Percentiles rank a stretch among this genome's conserved stretches.
phyloP scores from a whole-genome alignment of 1,140 invertebrate genomes.

The Galleria mellonella region DNA sequence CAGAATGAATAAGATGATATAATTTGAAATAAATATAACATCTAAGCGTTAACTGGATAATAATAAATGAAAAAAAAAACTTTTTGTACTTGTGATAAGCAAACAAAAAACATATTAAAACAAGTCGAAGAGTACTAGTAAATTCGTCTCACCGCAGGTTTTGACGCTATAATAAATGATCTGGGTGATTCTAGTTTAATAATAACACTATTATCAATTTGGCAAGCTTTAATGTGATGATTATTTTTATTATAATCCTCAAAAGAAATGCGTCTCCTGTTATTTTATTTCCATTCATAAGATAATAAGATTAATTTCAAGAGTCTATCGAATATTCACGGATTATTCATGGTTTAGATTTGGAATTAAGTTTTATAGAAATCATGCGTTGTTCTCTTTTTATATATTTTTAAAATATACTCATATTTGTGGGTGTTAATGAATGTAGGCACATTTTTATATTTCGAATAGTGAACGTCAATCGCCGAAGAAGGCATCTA shows the following conservation, averaged over 20 bases:
- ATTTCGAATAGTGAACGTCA: neutral
- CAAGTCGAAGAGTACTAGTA: conserved; percentile 5
- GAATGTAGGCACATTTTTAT: neutral
- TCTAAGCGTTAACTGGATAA: no score
- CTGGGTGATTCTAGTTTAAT: conserved; percentile 37
- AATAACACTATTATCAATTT: conserved; percentile 68
- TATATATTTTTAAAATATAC: neutral
- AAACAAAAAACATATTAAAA: neutral
- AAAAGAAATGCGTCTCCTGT: conserved; percentile 10
- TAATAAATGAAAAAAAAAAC: no score
- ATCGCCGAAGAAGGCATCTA: neutral
- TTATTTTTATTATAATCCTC: conserved; percentile 33
- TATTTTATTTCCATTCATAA: conserved; percentile 18
- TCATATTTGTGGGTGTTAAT: neutral
- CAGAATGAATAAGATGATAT: no score
- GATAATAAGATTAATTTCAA: conserved; percentile 14
- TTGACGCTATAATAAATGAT: conserved; percentile 58
- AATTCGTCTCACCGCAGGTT: conserved; percentile 50
- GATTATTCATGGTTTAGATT: conserved; percentile 1
- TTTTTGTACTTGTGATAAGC: neutral
- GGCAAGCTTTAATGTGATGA: conserved; percentile 54
- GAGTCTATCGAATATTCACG: conserved; percentile 6
- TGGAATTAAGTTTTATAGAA: neutral
- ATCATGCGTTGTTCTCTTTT: neutral
- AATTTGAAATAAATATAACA: no score